phyloP scores from a whole-genome alignment of 1,140 invertebrate species.

The Drosophila persimilis region DNA sequence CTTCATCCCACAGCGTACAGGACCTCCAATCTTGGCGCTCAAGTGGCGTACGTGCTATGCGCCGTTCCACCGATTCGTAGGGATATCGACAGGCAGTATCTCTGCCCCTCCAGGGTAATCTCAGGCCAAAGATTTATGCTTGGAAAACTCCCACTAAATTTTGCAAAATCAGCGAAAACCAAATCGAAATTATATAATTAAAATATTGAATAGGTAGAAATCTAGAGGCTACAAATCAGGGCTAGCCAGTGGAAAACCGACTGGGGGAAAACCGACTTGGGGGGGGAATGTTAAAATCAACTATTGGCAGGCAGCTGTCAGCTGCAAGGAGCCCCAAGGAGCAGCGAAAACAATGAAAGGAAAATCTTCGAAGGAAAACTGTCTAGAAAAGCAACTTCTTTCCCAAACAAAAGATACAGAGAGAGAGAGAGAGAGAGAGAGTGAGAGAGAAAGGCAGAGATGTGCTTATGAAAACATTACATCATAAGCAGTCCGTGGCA shows the following conservation, averaged over 20 bases:
- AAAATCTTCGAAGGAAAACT: conserved; percentile 33
- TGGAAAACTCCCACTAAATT: not conserved
- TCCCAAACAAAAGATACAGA: conserved; percentile 47
- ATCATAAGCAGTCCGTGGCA: conserved; percentile 66
- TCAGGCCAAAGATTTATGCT: conserved; percentile 5
- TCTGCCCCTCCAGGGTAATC: not conserved
- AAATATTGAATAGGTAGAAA: not conserved
- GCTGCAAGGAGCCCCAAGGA: conserved; percentile 50
- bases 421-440: conserved; percentile 7
- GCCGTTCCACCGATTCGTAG: conserved; percentile 23
- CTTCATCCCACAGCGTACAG: conserved; percentile 32
- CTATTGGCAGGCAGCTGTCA: conserved; percentile 79
- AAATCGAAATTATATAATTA: not conserved
- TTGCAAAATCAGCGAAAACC: not conserved
- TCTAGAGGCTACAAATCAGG: not conserved
- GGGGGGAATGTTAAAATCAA: conserved; percentile 66
- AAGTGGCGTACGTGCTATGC: conserved; percentile 71
- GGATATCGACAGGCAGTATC: conserved; percentile 10
- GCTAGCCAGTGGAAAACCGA: conserved; percentile 27
- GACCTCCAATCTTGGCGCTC: conserved; percentile 56
- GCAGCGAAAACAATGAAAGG: conserved; percentile 69
- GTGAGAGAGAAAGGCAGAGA: conserved; percentile 5
- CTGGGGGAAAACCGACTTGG: conserved; percentile 43
- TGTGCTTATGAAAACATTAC: conserved; percentile 74
- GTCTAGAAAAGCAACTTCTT: conserved; percentile 50